Base-by-base conservation (phyloP, 2,797 vertebrate species). In the Meda fulgida region DNA sequence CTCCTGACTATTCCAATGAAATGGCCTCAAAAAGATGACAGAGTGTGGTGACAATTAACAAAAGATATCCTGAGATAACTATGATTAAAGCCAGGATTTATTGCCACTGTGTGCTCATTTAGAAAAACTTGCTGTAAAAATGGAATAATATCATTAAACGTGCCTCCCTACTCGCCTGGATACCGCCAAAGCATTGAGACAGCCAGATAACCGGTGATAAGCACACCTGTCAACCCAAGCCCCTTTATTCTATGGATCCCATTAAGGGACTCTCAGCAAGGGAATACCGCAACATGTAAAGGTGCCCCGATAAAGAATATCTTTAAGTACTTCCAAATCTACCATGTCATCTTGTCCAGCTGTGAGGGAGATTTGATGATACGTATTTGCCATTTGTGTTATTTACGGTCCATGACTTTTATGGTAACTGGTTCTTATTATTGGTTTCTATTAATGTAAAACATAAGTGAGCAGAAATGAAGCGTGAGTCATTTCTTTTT, bases 401-500 rank as follows among this genome's bases (percentile, higher is more conserved):
- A 97, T 97, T 98, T 97, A 97, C 94, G 94, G 95, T 96, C 96
- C 92, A 93, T 95, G 95, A 96, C 95, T 96, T 97, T 98, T 97
- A 97, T 96, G 94, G 95, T 95, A 97, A 96, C 96, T 94, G 94
- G 93, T 96, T 96, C 94, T 95, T 96, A 96, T 97, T 97, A 97
- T 97, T 96, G 96, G 95, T 96, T 97, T 98, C 95, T 97, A 96
- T 95, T 96, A 96, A 97, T 98, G 97, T 97, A 95, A 96, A 97
- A 97, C 96, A 97, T 96, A 97, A 97, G 95, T 96, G 96, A 97
- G 95, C 95, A 96, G 94, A 97, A 97, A 97, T 97, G 95, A 97
- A 96, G 94, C 95, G 89, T 97, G 96, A 96, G 96, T 97, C 94
- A 95, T 97, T 95, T 96, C 93, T 95, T 96, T 97, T 97, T 96